A percentile compares a stretch with the other conserved stretches of the same genome.
These are phyloP conservation scores for Orius insidiosus DNA, from an alignment of 1,140 invertebrate genomes.

Conservation along the genomic window DNA sequence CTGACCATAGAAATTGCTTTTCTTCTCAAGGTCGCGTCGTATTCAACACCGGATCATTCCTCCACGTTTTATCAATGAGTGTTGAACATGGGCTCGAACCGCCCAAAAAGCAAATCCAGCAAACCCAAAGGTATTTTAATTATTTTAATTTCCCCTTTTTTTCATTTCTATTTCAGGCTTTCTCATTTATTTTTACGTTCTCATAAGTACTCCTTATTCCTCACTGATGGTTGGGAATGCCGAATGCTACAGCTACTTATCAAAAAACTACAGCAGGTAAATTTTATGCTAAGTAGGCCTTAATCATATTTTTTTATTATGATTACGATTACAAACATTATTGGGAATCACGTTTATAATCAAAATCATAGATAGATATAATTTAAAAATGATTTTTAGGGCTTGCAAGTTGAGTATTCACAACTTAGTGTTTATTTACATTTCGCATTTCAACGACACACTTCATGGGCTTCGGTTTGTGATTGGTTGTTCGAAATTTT, in stretches of 20 bases:
- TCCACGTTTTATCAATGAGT: slow-evolving; percentile 40
- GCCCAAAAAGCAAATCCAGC: slow-evolving; percentile 2
- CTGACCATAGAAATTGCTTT: slow-evolving; percentile 9
- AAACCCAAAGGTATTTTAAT: slow-evolving; percentile 15
- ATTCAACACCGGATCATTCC: slow-evolving; percentile 52
- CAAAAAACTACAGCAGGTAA: slow-evolving; percentile 11
- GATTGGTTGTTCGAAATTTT: slow-evolving; percentile 1
- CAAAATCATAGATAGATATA: too few relatives aligned
- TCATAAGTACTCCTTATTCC: slow-evolving; percentile 10
- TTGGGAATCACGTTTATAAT: too few relatives aligned
- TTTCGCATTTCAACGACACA: slow-evolving; percentile 13
- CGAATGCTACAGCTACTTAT: slow-evolving; percentile 12
- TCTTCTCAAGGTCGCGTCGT: slow-evolving; percentile 26
- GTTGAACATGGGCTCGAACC: slow-evolving; percentile 26
- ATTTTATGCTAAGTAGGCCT: not conserved
- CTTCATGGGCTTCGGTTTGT: slow-evolving; percentile 1
- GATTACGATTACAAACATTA: too few relatives aligned
- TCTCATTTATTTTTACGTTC: slow-evolving; percentile 11
- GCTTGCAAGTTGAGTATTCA: slow-evolving; percentile 4
- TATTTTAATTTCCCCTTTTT: too few relatives aligned
- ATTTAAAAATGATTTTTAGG: too few relatives aligned
- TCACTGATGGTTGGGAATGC: slow-evolving; percentile 13
- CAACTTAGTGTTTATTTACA: slow-evolving; percentile 12
- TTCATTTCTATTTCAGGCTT: slow-evolving; percentile 13
- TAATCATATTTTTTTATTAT: not conserved